These are phyloP conservation scores for Elymnias hypermnestra DNA, from an alignment of 1,140 invertebrate genomes.

Conservation along the genomic window DNA sequence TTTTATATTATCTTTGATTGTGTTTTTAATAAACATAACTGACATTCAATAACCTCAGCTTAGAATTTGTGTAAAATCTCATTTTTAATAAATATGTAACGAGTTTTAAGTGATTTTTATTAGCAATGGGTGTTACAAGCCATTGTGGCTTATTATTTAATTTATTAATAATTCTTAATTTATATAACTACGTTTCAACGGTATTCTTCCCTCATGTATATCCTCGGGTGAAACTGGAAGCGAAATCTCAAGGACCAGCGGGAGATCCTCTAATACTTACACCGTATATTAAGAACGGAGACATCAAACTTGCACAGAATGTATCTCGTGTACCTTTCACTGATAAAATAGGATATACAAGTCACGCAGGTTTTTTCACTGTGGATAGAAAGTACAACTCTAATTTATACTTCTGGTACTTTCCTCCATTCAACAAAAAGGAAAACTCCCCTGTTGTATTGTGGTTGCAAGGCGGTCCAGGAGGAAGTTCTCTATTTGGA, in stretches of 20 bases:
- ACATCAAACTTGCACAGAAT: conserved; percentile 45
- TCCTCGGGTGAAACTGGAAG: conserved; percentile 45
- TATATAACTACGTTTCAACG: conserved; percentile 20
- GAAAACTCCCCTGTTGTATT: conserved; percentile 79
- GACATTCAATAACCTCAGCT: too few relatives aligned
- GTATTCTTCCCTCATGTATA: conserved; percentile 48
- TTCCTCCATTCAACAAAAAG: conserved; percentile 77
- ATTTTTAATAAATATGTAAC: too few relatives aligned
- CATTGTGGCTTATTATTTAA: background rate
- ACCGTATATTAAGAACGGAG: conserved; percentile 78
- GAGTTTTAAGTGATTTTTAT: too few relatives aligned
- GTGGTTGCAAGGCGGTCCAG: conserved; percentile 87
- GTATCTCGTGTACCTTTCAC: conserved; percentile 49
- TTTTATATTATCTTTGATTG: too few relatives aligned
- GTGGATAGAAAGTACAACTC: conserved; percentile 81
- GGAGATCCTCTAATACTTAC: conserved; percentile 81
- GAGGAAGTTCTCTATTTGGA: conserved; percentile 77
- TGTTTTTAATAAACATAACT: too few relatives aligned
- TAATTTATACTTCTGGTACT: conserved; percentile 89
- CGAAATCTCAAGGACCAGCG: conserved; percentile 55
- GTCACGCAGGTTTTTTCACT: conserved; percentile 83
- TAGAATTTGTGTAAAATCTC: too few relatives aligned
- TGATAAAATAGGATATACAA: conserved; percentile 42
- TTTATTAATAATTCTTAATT: conserved; percentile 1
- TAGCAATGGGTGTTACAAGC: background rate